Percentiles rank a stretch among this genome's conserved stretches.
These are phyloP conservation scores for Acanthosepion esculentum DNA, from an alignment of 2,888 invertebrate species.

Conservation along the genomic window DNA sequence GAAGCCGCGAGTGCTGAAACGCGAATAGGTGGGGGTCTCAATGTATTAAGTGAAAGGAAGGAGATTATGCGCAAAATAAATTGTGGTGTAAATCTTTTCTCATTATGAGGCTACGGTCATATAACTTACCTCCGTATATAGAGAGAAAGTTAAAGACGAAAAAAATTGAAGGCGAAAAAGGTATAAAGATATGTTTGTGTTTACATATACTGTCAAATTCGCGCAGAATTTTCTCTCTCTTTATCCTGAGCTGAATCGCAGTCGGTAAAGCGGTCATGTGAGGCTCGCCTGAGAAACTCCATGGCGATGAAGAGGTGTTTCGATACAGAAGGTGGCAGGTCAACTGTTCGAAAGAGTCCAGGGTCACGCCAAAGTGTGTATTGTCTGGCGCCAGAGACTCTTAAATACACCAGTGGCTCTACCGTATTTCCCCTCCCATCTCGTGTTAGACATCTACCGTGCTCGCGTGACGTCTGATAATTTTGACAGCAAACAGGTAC, in stretches of 20 bases:
- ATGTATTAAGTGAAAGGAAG: too few species aligned
- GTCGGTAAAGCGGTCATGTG: background rate
- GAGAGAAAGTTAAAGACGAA: too few species aligned
- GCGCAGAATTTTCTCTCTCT: background rate
- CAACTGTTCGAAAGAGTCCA: background rate
- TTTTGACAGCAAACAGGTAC: constrained; percentile 21
- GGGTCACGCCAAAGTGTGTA: background rate
- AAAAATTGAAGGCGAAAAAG: too few species aligned
- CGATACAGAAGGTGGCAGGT: background rate
- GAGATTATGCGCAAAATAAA: too few species aligned
- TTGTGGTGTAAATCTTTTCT: too few species aligned
- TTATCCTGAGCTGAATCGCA: background rate
- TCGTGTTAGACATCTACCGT: background rate
- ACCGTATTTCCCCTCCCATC: background rate
- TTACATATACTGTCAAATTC: too few species aligned
- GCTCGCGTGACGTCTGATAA: constrained; percentile 33
- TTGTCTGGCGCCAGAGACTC: background rate
- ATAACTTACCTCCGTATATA: too few species aligned
- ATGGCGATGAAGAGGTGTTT: background rate
- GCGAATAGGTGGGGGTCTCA: too few species aligned
- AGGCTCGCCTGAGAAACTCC: background rate
- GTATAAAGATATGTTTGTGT: too few species aligned
- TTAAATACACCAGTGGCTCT: background rate
- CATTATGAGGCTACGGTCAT: too few species aligned
- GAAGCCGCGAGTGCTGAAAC: too few species aligned